Base-by-base conservation (phyloP, 2,797 vertebrate species). In the Sarcophilus harrisii region DNA sequence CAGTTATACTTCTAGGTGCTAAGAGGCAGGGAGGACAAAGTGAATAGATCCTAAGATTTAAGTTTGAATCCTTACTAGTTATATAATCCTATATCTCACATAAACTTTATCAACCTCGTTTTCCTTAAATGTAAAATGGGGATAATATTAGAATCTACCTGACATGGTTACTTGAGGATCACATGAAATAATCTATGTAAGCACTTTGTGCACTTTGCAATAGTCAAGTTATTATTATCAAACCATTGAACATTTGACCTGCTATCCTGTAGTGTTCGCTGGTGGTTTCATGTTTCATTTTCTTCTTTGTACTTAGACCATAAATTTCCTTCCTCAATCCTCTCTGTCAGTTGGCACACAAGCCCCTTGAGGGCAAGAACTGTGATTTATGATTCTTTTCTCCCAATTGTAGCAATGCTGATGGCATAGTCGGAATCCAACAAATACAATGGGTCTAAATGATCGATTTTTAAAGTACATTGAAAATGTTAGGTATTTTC, bases 401-500 rank as follows among this genome's bases (percentile, higher is more conserved):
- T 87, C 24, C 73, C 73, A 21, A 87, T 11, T 5, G 29, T 24
- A 45, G 21, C 73, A 87, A 27, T 87, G 45, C 73, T 87, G 38
- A 49, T 4, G 3, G 38, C 38, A 87, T 49, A 45, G 9, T 45
- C 45, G 10, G 73, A 49, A 87, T 87, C 38, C 73, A 87, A 27
- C 45, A 87, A 87, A 45, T 87, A 87, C 0, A 49, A 49, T 10
- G 24, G 49, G 38, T 38, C 38, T 87, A 24, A 24, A 45, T 27
- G 73, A 87, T 49, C 27, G 38, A 87, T 87, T 87, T n/a, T n/a
- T 87, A 49, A 45, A 87, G 45, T 87, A 49, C 73, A 87, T 38
- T 49, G 52, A 92, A 97, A 94, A 62, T 90, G 73, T 45, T 32
- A 30, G 2, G 1, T 66, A 90, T 93, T 91, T 96, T 58, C 27